Percentiles rank a stretch among this genome's conserved stretches.
phyloP scores from a whole-genome alignment of 2,888 invertebrate species.

The Leptopilina syphax region DNA sequence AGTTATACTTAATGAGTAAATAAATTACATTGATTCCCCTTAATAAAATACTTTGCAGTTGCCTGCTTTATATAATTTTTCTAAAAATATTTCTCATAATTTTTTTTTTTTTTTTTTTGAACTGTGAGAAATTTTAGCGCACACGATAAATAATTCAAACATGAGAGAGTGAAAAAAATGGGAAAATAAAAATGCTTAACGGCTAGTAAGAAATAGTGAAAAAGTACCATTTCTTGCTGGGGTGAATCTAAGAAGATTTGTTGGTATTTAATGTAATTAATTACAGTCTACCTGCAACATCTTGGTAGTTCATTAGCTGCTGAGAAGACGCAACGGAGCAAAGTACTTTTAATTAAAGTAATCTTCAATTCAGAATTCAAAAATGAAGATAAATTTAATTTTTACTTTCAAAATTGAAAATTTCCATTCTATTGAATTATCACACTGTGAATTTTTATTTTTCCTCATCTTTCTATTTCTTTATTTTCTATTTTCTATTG shows the following conservation, averaged over 20 bases:
- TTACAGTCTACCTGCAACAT: not conserved
- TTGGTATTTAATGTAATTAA: conserved; percentile 34
- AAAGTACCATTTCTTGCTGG: not conserved
- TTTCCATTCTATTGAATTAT: too few species aligned
- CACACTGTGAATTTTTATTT: too few species aligned
- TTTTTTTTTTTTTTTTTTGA: too few species aligned
- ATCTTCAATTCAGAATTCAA: not conserved
- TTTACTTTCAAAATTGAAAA: not conserved
- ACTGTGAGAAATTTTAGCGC: too few species aligned
- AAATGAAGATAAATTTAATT: not conserved
- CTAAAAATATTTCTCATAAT: too few species aligned
- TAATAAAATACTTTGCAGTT: too few species aligned
- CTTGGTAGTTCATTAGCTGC: not conserved
- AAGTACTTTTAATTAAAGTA: conserved; percentile 20
- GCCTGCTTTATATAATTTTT: too few species aligned
- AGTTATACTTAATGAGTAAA: too few species aligned
- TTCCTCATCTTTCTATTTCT: too few species aligned
- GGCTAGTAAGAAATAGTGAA: not conserved
- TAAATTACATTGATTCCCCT: too few species aligned
- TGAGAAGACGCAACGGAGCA: conserved; percentile 5
- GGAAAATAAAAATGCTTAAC: not conserved
- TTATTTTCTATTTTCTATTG: too few species aligned
- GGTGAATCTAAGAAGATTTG: conserved; percentile 13
- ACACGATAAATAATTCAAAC: too few species aligned
- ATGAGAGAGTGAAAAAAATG: not conserved